Evolutionary conservation across 2,888 invertebrate genomes (phyloP), one percentile per base, ranked within the genome.

Genomic region (Spodoptera exigua): DNA sequence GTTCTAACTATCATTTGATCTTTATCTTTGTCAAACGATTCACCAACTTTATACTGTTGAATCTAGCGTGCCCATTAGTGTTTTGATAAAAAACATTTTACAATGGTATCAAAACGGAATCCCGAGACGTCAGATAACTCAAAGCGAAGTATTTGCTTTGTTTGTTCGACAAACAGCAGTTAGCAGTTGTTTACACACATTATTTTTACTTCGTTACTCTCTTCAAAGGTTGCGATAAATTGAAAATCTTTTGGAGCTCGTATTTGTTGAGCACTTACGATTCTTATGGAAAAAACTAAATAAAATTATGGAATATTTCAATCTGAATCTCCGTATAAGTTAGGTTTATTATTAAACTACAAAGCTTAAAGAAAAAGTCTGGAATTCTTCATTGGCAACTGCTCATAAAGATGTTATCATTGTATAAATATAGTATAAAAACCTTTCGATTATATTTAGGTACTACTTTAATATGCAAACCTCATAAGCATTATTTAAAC

Each of bases 161-260:
- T 63, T 70, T 52, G 16, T 16, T 49, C n/a, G 46, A n/a, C 40
- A 49, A 48, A 67, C 16, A 48, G n/a, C 4, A 3, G 16, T 49
- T 41, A 45, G 27, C 34, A 40, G 13, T 32, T 37, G 35, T 40
- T 14, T 12, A 41, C 14, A 45, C 10, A 39, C 18, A 70, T 62
- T 41, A 46, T 46, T 39, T 46, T 32, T 47, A 39, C 27, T 13
- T 32, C 10, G 13, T 4, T 11, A 46, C 16, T 12, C 32, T 32
- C 45, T 32, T 32, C n/a, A 34, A 16, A 35, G 39, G 62, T 36
- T 2, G 51, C 17, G 14, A n/a, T 12, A 9, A 9, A 14, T n/a
- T 4, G 12, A 13, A 10, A 35, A 21, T 35, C 16, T 16, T 43
- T 46, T 47, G n/a, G 17, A 18, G 16, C 35, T 53, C 5, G n/a